phyloP scores from a whole-genome alignment of 2,113 vertebrate species.

The Tyrannus savana region DNA sequence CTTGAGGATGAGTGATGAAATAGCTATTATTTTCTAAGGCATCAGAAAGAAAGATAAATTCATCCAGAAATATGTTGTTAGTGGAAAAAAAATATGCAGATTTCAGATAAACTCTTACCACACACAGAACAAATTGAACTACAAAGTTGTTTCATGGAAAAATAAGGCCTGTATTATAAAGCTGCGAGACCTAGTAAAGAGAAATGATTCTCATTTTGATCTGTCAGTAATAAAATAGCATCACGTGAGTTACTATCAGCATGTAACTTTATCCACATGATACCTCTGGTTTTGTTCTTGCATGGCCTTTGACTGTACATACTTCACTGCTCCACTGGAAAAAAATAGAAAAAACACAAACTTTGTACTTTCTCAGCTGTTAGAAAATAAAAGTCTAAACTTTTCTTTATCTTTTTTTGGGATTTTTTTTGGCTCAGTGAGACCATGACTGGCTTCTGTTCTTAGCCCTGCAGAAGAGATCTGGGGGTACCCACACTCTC shows the following conservation, averaged over 20 bases:
- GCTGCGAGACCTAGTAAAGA: neutral
- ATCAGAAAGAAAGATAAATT: neutral
- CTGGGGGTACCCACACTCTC: neutral
- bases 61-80: neutral
- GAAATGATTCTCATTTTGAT: constrained; percentile 30
- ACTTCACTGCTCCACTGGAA: constrained; percentile 12
- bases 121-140: neutral
- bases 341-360: neutral
- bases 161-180: neutral
- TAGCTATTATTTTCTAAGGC: neutral
- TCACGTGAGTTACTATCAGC: constrained; percentile 10
- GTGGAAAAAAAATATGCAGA: too few relatives aligned
- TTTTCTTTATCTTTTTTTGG: neutral
- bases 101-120: neutral
- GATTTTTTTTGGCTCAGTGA: neutral
- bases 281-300: constrained; percentile 37
- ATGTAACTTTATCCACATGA: constrained; percentile 24
- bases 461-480: constrained; percentile 7
- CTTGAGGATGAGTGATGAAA: neutral
- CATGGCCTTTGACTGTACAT: neutral
- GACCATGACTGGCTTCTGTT: neutral
- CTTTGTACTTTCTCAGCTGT: constrained; percentile 33
- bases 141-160: neutral
- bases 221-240: constrained; percentile 35
- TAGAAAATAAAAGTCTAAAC: neutral